Base-by-base conservation (phyloP, 1,140 invertebrate species). In the Microplitis mediator region DNA sequence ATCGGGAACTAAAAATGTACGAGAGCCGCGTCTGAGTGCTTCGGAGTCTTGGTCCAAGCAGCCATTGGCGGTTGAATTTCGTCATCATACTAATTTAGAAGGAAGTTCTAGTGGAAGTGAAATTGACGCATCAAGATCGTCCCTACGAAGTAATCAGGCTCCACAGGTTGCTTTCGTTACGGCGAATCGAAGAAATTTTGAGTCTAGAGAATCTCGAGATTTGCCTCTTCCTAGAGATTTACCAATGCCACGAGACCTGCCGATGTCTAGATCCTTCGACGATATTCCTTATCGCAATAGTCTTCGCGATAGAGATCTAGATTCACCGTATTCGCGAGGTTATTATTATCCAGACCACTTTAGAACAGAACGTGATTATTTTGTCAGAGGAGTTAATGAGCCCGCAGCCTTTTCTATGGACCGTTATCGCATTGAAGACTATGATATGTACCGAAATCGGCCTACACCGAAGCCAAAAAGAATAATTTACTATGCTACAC, bases 401-500 rank as follows among this genome's bases (percentile, higher is more conserved):
- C 52, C 70, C 9, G 76, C 73, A 6, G 75, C 78, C 2, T 80
- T 80, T 62, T 73, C 68, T 13, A 80, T 84, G 35, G 79, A 87
- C 69, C 80, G 80, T 13, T 84, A 86, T 73, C 77, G 82, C 4
- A 75, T 82, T 4, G 81, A 84, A 3, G 77, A 79, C 9, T 69
- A 81, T n/a, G 81, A 85, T 67, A 63, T 79, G 3, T 85, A 84
- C 66, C 77, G 84, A 45, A 77, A 75, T 11, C 78, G 82, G 69
- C 74, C 81, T 0, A 77, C 80, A 0, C 80, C 81, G 0, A 87
- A 84, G 51, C 85, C 84, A 0, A 86, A 82, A 58, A 80, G 88
- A 61, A 88, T 89, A 13, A 86, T 89, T 52, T 89, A 89, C 66
- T 89, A 88, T 50, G 87, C 87, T 0, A 87, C 83, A 0, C 71